These are phyloP conservation scores for Nasua narica DNA, from an alignment of 2,797 vertebrate genomes.

Conservation along the genomic window DNA sequence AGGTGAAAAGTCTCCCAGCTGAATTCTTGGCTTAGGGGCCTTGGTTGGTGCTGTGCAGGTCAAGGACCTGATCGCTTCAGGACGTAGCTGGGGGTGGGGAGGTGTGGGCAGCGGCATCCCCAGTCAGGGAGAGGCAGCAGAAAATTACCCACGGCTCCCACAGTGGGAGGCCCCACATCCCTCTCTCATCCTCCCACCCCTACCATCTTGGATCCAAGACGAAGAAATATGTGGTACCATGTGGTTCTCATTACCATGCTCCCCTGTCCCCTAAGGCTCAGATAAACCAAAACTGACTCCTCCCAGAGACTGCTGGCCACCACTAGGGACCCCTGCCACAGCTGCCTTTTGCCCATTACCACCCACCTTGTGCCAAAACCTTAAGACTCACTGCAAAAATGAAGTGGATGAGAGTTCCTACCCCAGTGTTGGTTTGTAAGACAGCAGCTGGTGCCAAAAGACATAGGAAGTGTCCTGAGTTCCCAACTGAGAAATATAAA, in stretches of 20 bases:
- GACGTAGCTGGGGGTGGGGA: conserved; percentile 21
- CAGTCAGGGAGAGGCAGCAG: conserved; percentile 45
- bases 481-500: conserved; percentile 51
- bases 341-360: conserved; percentile 70
- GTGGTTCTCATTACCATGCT: conserved; percentile 77
- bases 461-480: conserved; percentile 39
- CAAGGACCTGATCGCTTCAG: conserved; percentile 53
- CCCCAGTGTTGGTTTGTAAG: conserved; percentile 41
- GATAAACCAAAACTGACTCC: conserved; percentile 76
- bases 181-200: conserved; percentile 73
- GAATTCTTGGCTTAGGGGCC: conserved; percentile 72
- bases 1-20: conserved; percentile 79
- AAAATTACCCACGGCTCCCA: conserved; percentile 70
- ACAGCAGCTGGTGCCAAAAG: conserved; percentile 40
- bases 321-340: conserved; percentile 64
- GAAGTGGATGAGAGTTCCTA: conserved; percentile 39
- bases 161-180: conserved; percentile 71
- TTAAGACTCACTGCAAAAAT: conserved; percentile 53
- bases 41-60: conserved; percentile 68
- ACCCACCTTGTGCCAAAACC: conserved; percentile 70
- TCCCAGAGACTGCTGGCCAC: conserved; percentile 66
- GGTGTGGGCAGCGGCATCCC: conserved; percentile 31
- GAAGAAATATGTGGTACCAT: conserved; percentile 78
- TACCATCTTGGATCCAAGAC: conserved; percentile 76
- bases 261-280: conserved; percentile 23